phyloP scores from a whole-genome alignment of 2,888 invertebrate genomes.

The Tiliacea citrago region DNA sequence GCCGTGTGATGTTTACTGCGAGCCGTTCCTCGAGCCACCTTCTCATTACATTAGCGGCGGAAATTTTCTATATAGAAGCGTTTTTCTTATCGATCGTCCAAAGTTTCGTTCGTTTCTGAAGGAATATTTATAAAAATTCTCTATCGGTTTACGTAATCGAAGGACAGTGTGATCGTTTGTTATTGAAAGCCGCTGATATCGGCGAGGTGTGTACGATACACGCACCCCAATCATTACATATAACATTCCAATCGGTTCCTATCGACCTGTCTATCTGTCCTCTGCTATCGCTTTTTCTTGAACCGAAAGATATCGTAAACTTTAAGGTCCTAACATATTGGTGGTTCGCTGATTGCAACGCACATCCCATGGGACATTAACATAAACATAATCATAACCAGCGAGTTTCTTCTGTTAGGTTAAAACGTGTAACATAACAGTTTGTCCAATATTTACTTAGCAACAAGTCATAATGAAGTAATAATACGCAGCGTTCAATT shows the following conservation, averaged over 20 bases:
- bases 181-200: conserved; percentile 78
- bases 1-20: conserved; percentile 82
- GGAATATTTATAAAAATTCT: conserved; percentile 83
- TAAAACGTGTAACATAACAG: conserved; percentile 47
- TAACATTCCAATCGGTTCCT: conserved; percentile 69
- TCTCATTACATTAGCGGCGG: conserved; percentile 78
- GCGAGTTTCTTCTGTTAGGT: conserved; percentile 15
- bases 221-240: conserved; percentile 76
- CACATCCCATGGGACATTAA: conserved; percentile 20
- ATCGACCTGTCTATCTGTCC: conserved; percentile 58
- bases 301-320: conserved; percentile 33
- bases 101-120: conserved; percentile 69
- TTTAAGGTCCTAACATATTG: conserved; percentile 15
- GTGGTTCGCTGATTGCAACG: conserved; percentile 5
- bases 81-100: conserved; percentile 82
- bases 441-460: conserved; percentile 66
- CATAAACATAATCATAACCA: conserved; percentile 42
- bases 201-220: conserved; percentile 73
- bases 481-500: conserved; percentile 63
- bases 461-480: conserved; percentile 67
- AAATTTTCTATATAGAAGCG: conserved; percentile 76
- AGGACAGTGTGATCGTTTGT: conserved; percentile 78
- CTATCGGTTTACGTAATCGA: conserved; percentile 86
- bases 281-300: conserved; percentile 60
- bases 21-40: conserved; percentile 69